A percentile compares a stretch with the other conserved stretches of the same genome.
Evolutionary conservation across 2,113 vertebrate genomes (phyloP).

Genomic region (Prolemur simus): DNA sequence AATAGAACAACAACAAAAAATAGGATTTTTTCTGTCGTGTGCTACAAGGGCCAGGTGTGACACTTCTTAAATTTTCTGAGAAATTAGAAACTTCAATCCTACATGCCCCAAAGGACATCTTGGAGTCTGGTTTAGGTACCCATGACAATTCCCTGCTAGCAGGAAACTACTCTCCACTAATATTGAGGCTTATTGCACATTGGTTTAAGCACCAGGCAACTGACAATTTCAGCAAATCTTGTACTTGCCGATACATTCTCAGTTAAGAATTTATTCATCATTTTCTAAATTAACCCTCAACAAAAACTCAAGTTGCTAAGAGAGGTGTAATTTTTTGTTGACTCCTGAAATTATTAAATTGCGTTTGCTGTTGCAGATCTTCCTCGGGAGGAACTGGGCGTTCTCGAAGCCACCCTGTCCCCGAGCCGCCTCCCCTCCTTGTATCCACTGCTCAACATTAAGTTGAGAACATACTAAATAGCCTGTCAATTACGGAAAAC

Average conservation of each 20-base stretch:
- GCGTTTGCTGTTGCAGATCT: background rate
- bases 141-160: background rate
- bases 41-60: background rate
- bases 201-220: background rate
- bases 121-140: background rate
- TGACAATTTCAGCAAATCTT: background rate
- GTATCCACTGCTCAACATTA: background rate
- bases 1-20: background rate
- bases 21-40: background rate
- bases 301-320: background rate
- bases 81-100: slow-evolving; percentile 27
- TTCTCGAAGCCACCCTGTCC: background rate
- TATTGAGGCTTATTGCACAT: background rate
- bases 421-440: background rate
- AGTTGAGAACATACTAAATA: background rate
- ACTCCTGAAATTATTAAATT: background rate
- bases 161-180: background rate
- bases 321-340: background rate
- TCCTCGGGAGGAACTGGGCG: background rate
- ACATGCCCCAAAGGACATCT: background rate
- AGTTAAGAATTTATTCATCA: background rate
- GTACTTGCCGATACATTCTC: background rate
- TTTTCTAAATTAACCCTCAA: background rate
- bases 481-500: background rate
- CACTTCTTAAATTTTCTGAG: background rate